phyloP scores from a whole-genome alignment of 2,113 vertebrate genomes.

The Helogale parvula region DNA sequence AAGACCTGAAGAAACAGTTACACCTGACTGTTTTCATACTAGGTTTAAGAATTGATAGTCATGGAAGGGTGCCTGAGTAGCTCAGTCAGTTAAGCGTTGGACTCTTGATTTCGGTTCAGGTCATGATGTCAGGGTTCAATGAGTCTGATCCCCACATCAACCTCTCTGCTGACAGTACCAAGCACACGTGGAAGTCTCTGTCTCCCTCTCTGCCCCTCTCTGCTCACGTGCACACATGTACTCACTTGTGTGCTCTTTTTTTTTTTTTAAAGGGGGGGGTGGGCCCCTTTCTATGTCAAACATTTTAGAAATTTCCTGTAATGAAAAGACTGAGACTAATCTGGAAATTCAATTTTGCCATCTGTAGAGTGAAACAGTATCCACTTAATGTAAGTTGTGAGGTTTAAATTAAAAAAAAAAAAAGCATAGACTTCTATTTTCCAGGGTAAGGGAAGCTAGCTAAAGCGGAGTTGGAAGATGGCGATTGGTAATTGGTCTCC shows the following conservation, averaged over 20 bases:
- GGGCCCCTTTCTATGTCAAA: background rate
- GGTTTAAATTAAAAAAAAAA: constrained; percentile 47
- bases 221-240: no score
- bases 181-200: no score
- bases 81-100: no score
- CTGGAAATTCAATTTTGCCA: background rate
- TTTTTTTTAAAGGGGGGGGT: no score
- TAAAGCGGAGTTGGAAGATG: background rate
- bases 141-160: no score
- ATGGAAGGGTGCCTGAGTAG: no score
- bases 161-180: no score
- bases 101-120: no score
- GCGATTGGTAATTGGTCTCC: background rate
- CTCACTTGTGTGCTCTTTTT: no score
- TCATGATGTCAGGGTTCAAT: no score
- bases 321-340: background rate
- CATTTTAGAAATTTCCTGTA: background rate
- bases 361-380: background rate
- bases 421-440: background rate
- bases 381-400: background rate
- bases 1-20: background rate
- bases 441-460: background rate
- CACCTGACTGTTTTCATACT: background rate
- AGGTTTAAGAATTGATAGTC: background rate
- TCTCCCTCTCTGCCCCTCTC: no score